phyloP scores from a whole-genome alignment of 2,113 vertebrate species.

The Geococcyx californianus region DNA sequence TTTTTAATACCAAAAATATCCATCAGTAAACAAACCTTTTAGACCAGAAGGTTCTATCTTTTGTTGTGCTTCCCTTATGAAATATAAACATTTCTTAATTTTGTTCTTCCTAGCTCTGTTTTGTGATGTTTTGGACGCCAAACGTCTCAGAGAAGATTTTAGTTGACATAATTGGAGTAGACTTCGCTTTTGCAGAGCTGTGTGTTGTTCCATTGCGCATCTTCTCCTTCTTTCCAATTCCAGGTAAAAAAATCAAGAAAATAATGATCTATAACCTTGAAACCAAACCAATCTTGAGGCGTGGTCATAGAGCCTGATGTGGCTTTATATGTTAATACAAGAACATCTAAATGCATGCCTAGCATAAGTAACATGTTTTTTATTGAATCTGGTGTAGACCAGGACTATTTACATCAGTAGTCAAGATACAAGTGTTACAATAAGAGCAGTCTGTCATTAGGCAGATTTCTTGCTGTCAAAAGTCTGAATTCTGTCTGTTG shows the following conservation, averaged over 20 bases:
- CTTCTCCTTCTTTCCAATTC: slow-evolving; percentile 97
- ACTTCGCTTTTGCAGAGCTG: slow-evolving; percentile 89
- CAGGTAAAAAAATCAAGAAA: slow-evolving; percentile 79
- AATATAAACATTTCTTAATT: background rate
- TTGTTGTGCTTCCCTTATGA: background rate
- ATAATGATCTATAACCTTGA: background rate
- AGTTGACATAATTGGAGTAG: slow-evolving; percentile 93
- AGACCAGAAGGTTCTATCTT: background rate
- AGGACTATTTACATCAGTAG: background rate
- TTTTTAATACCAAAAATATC: background rate
- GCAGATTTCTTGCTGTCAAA: background rate
- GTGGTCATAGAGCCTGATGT: background rate
- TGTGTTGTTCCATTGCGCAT: slow-evolving; percentile 91
- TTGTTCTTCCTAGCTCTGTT: slow-evolving; percentile 85
- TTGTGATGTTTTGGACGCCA: slow-evolving; percentile 96
- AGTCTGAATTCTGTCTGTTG: background rate
- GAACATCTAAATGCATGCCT: background rate
- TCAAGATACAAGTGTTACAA: background rate
- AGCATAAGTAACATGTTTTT: background rate
- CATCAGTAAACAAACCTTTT: background rate
- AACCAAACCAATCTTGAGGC: background rate
- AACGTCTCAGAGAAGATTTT: slow-evolving; percentile 93
- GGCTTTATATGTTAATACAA: background rate
- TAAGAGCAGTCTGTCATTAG: background rate
- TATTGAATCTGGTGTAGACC: background rate